Evolutionary conservation across 2,797 vertebrate species (phyloP), one percentile per base, ranked within the genome.

Genomic region (Sebastes jordani): DNA sequence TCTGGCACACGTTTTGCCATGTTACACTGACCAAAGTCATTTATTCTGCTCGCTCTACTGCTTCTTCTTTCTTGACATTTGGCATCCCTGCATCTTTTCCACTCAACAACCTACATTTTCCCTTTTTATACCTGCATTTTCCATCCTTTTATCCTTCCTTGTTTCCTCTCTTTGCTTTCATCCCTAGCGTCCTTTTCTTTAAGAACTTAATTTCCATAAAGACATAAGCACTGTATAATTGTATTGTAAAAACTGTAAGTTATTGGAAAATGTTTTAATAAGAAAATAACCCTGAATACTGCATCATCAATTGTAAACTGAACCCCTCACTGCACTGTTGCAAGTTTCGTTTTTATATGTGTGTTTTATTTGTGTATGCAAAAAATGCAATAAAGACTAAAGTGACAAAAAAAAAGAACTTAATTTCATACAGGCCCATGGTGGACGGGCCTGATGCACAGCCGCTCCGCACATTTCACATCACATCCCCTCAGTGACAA

Each of bases 401-500:
- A 32, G 30, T 32, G 30, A 32, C 25, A 9, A 32, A 32, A 32
- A 32, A 9, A 36, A 30, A 22, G 1, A 25, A 25, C 25, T 25
- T 87, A 3, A 71, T 85, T 75, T 78, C 49, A 62, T n/a, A 18
- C 2, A 30, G 30, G 55, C 42, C 20, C 58, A 18, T 2, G 16
- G 20, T 59, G 66, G 46, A 83, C 13, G 70, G 74, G 72, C 78
- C 78, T 9, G n/a, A 79, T 4, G 61, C 23, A 61, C 90, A 93
- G 90, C 86, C 86, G 89, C 84, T 85, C 64, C 0, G 66, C 70
- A 79, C 67, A 76, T 89, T 88, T 72, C 80, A n/a, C 66, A 46
- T 65, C 69, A 59, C 61, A 72, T 54, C 54, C 9, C 52, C 52
- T 72, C 66, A 32, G 61, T 71, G 76, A 88, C 80, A 87, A 91